Evolutionary conservation across 2,113 vertebrate genomes (phyloP).

Genomic region (Anhinga anhinga): DNA sequence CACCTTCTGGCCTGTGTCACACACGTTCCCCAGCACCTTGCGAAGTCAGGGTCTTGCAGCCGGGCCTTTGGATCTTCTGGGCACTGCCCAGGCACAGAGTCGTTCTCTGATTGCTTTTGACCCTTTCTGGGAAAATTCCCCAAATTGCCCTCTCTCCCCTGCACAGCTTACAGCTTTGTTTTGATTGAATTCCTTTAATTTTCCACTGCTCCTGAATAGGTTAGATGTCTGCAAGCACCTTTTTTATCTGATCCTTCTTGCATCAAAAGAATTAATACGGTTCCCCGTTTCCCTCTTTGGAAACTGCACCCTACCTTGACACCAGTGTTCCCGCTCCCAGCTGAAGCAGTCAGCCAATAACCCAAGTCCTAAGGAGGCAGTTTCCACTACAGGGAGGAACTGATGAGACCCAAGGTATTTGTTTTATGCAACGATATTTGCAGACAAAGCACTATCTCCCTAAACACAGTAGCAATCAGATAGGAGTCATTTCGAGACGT

Average conservation of each 20-base stretch:
- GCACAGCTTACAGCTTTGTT: neutral
- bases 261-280: neutral
- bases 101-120: neutral
- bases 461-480: neutral
- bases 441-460: neutral
- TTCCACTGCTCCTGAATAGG: neutral
- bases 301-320: neutral
- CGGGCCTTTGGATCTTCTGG: neutral
- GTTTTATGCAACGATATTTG: neutral
- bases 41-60: neutral
- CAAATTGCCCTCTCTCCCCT: neutral
- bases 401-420: accelerated
- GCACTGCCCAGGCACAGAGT: neutral
- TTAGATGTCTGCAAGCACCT: neutral
- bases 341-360: neutral
- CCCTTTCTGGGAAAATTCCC: neutral
- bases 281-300: neutral
- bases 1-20: neutral
- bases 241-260: neutral
- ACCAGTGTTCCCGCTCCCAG: accelerated
- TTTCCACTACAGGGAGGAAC: neutral
- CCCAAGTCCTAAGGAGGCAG: neutral
- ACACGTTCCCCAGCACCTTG: neutral
- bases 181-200: constrained; percentile 12
- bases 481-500: neutral